phyloP scores from a whole-genome alignment of 1,140 invertebrate species.

The Drosophila serrata region DNA sequence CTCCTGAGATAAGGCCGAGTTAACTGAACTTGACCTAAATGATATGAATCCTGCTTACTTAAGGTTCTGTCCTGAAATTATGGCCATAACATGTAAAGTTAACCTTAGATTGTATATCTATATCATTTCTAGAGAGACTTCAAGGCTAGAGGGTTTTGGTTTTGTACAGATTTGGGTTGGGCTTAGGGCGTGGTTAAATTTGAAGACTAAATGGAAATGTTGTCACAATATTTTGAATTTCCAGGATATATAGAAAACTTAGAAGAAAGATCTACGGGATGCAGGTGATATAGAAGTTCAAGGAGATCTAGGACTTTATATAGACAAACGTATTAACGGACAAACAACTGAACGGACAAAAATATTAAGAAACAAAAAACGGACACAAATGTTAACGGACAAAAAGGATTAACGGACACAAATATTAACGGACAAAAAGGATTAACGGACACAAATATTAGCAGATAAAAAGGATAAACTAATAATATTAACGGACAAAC shows the following conservation, averaged over 20 bases:
- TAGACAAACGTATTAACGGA: no score
- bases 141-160: background rate
- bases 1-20: conserved; percentile 17
- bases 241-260: no score
- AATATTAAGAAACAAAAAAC: no score
- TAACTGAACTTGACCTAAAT: conserved; percentile 16
- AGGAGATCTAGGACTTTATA: no score
- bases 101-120: background rate
- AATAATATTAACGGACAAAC: background rate
- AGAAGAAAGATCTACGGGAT: no score
- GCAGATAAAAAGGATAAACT: no score
- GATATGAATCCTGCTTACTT: conserved; percentile 11
- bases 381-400: no score
- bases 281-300: no score
- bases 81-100: background rate
- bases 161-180: background rate
- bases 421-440: no score
- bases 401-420: no score
- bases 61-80: conserved; percentile 2
- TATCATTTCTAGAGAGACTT: background rate
- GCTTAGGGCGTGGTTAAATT: background rate
- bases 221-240: background rate
- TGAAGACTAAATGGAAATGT: background rate
- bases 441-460: no score
- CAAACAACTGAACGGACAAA: no score